These are phyloP conservation scores for Sigmodon hispidus DNA, from an alignment of 2,113 vertebrate genomes.

Conservation along the genomic window DNA sequence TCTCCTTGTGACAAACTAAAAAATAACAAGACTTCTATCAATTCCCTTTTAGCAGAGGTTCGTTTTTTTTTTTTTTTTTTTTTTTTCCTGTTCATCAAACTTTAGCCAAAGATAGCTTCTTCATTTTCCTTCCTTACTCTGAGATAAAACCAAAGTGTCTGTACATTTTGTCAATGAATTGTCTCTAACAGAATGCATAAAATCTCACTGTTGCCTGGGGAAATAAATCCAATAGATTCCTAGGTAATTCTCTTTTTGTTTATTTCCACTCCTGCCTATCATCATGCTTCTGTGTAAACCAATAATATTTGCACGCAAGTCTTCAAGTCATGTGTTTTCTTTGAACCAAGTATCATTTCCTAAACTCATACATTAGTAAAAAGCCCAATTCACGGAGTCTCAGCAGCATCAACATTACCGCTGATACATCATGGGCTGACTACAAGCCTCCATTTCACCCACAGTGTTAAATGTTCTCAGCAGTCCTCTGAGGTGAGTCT, in stretches of 20 bases:
- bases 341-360: slow-evolving; percentile 27
- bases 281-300: background rate
- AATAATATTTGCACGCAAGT: background rate
- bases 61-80: background rate
- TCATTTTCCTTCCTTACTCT: slow-evolving; percentile 4
- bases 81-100: background rate
- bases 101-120: background rate
- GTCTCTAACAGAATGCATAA: slow-evolving; percentile 10
- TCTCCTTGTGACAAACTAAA: background rate
- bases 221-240: background rate
- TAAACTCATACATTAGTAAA: background rate
- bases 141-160: background rate
- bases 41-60: background rate
- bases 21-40: background rate
- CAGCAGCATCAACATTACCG: background rate
- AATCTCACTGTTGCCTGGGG: background rate
- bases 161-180: slow-evolving; percentile 19
- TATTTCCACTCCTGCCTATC: background rate
- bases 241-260: slow-evolving; percentile 48
- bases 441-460: background rate
- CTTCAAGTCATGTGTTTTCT: background rate
- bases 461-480: background rate
- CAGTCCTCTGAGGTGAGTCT: background rate
- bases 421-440: background rate
- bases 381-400: background rate